Conservation (phyloP, 1,140 invertebrate species). For the Drosophila chauvacae region DNA sequence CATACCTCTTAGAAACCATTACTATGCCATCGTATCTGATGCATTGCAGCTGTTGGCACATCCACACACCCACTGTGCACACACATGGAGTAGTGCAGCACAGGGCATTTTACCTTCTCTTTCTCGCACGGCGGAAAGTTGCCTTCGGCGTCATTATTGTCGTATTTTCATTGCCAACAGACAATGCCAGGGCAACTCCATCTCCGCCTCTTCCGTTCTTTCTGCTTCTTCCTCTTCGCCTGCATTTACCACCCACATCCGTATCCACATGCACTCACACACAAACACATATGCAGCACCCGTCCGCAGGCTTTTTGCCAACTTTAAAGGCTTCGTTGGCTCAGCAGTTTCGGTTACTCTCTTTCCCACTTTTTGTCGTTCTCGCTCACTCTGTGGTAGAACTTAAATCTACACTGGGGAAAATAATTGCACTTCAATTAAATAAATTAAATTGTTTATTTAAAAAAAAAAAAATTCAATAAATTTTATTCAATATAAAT, state of each 20-base stretch:
- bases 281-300: constrained; percentile 21
- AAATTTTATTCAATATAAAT: not conserved
- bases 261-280: constrained; percentile 24
- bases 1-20: not conserved
- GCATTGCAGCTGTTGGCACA: constrained; percentile 21
- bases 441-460: constrained; percentile 75
- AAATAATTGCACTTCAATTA: constrained; percentile 14
- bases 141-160: constrained; percentile 58
- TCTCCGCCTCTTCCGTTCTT: constrained; percentile 20
- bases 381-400: constrained; percentile 4
- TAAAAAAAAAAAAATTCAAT: not conserved
- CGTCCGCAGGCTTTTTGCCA: constrained; percentile 65
- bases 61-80: constrained; percentile 12
- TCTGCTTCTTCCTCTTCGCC: constrained; percentile 11
- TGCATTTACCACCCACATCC: constrained; percentile 40
- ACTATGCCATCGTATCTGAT: constrained; percentile 17
- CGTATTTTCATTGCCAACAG: constrained; percentile 81
- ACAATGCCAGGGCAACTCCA: constrained; percentile 78
- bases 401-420: constrained; percentile 17
- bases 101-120: constrained; percentile 60
- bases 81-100: constrained; percentile 18
- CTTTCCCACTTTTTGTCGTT: constrained; percentile 1
- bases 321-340: constrained; percentile 75
- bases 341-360: constrained; percentile 49
- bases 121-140: constrained; percentile 26